Conservation (phyloP, 2,888 invertebrate genomes). For the Cotesia congregata region DNA sequence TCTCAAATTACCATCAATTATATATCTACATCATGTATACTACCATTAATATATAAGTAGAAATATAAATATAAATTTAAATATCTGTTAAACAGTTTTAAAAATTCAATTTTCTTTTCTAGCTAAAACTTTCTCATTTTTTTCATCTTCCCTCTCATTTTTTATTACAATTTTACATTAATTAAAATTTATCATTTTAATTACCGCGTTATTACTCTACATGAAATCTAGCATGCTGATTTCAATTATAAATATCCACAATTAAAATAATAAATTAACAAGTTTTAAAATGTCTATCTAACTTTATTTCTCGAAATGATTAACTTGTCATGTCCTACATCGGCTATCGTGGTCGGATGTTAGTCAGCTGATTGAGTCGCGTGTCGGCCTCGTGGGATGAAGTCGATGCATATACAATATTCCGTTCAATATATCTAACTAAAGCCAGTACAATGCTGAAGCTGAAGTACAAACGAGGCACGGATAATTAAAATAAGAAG, state of each 20-base stretch:
- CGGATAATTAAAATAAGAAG: background rate
- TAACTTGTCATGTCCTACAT: slow-evolving; percentile 46
- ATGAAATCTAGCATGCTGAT: too few relatives aligned
- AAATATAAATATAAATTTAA: background rate
- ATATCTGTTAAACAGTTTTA: too few relatives aligned
- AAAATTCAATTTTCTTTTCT: slow-evolving; percentile 15
- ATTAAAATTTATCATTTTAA: too few relatives aligned
- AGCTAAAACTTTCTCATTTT: slow-evolving; percentile 10
- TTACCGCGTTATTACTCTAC: background rate
- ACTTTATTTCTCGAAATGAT: slow-evolving; percentile 26
- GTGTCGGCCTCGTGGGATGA: slow-evolving; percentile 23
- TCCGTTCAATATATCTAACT: background rate
- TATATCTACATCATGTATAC: slow-evolving; percentile 2
- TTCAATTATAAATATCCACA: too few relatives aligned
- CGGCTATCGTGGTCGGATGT: slow-evolving; percentile 54
- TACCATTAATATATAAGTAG: background rate
- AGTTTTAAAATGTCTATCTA: slow-evolving; percentile 16
- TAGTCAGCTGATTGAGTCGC: slow-evolving; percentile 48
- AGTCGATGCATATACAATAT: background rate
- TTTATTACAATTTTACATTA: background rate
- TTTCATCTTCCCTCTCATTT: background rate
- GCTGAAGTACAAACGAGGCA: background rate
- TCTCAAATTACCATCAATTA: slow-evolving; percentile 10
- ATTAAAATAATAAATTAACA: too few relatives aligned
- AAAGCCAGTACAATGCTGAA: background rate